Base-by-base conservation (phyloP, 53 echinoderm and acorn worm genomes). In the Arbacia lixula region DNA sequence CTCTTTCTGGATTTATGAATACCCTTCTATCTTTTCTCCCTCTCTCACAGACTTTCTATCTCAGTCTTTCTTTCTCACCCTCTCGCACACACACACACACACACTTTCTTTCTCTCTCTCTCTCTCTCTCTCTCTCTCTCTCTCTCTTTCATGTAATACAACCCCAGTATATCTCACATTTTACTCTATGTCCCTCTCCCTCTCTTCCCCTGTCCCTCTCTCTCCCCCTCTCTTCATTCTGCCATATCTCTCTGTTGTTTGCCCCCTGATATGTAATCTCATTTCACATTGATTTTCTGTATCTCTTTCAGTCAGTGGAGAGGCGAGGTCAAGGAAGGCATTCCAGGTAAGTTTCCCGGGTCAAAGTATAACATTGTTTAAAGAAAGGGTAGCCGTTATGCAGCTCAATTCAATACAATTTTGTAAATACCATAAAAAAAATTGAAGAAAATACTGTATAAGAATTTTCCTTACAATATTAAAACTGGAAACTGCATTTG, bases 261-360 rank as follows among this genome's bases (percentile, higher is more conserved):
- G 6, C 21, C 36, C 14, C 36, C 21, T 2, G n/a, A 37, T 22
- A 9, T 0, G 5, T 20, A 38, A 66, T 21, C 24, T 22, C n/a
- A n/a, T n/a, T n/a, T n/a, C n/a, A n/a, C n/a, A n/a, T n/a, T n/a
- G n/a, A n/a, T n/a, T n/a, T n/a, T n/a, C n/a, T n/a, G n/a, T n/a
- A n/a, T n/a, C n/a, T n/a, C n/a, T n/a, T 56, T 35, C 88, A 95
- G 95, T 86, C 95, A 95, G 58, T 95, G 95, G 95, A 87, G 81
- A 88, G 95, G 95, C 39, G 95, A 92, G 60, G 85, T 85, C n/a
- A 90, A 95, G 57, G 88, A 82, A 19, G 95, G 92, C 28, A 50
- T 95, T 36, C 90, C 87, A 87, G 92, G 95, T 95, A 84, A 87
- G 72, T 12, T 3, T 55, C 4, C 21, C 8, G 3, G 16, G 2